A percentile compares a stretch with the other conserved stretches of the same genome.
These are phyloP conservation scores for Campylomormyrus tamandua DNA, from an alignment of 2,113 vertebrate genomes.

Conservation along the genomic window DNA sequence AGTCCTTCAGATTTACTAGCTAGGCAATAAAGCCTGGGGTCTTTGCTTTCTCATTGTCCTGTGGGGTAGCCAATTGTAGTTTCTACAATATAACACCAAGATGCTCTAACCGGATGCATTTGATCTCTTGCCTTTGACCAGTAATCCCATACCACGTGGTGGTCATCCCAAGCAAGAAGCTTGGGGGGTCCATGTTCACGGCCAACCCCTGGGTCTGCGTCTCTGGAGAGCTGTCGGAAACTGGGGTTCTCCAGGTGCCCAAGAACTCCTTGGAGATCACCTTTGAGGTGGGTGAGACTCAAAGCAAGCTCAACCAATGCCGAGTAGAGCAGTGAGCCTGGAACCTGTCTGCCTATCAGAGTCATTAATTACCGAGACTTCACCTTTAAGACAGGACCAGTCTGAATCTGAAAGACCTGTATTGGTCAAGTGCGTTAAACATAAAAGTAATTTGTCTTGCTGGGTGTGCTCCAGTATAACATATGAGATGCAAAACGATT, in stretches of 20 bases:
- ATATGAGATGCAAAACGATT: not conserved
- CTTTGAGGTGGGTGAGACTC: conserved; percentile 77
- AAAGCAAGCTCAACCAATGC: not conserved
- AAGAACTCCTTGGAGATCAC: conserved; percentile 92
- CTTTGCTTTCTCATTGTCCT: not conserved
- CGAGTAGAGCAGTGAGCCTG: not conserved
- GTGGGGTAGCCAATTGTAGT: not conserved
- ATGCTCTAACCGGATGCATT: not conserved
- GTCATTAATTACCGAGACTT: not conserved
- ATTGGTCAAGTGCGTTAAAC: not conserved
- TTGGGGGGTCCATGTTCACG: conserved; percentile 96
- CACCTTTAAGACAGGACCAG: not conserved
- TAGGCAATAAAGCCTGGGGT: not conserved
- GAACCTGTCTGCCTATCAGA: not conserved
- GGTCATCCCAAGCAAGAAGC: conserved; percentile 89
- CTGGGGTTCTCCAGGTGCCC: conserved; percentile 87
- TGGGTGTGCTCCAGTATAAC: not conserved
- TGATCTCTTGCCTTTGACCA: conserved; percentile 44
- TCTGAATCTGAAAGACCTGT: not conserved
- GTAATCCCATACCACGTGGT: conserved; percentile 97
- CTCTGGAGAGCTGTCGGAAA: conserved; percentile 90
- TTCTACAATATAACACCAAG: not conserved
- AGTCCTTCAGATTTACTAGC: not conserved
- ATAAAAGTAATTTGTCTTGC: not conserved
- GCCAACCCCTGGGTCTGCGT: conserved; percentile 98